Evolutionary conservation across 2,797 vertebrate species (phyloP).

Genomic region (Lates japonicus): DNA sequence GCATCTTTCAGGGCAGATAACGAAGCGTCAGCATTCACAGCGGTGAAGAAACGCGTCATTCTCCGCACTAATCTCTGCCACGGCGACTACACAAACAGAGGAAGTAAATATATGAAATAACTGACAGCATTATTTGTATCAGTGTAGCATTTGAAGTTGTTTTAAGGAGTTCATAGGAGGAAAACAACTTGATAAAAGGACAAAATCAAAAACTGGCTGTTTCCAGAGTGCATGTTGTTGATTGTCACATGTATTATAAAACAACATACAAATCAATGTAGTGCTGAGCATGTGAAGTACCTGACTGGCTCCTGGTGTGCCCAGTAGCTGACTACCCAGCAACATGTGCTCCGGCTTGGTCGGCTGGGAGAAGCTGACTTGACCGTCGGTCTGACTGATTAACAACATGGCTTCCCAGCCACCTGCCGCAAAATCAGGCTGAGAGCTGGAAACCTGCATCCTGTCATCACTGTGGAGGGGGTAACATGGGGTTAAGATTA

Average conservation of each 20-base stretch:
- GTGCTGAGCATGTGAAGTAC: constrained; percentile 71
- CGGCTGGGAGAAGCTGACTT: constrained; percentile 97
- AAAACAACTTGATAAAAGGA: not conserved
- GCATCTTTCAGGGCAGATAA: constrained; percentile 88
- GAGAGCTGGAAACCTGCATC: constrained; percentile 92
- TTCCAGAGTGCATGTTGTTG: not conserved
- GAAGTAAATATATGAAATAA: not conserved
- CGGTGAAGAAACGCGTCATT: constrained; percentile 97
- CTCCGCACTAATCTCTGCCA: constrained; percentile 95
- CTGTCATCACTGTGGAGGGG: constrained; percentile 87
- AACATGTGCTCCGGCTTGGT: constrained; percentile 96
- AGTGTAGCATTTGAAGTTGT: not conserved
- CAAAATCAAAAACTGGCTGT: not conserved
- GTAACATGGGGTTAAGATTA: not conserved
- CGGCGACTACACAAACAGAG: constrained; percentile 82
- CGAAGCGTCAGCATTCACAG: constrained; percentile 88
- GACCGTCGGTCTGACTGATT: constrained; percentile 86
- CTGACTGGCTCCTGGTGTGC: constrained; percentile 96
- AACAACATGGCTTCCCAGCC: constrained; percentile 86
- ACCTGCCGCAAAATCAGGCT: constrained; percentile 91
- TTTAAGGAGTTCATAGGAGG: not conserved
- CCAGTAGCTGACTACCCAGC: constrained; percentile 92
- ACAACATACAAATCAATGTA: not conserved
- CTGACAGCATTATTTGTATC: not conserved
- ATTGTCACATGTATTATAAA: not conserved